Evolutionary conservation across 1,140 invertebrate species (phyloP).

Genomic region (Hydropsyche tenuis): DNA sequence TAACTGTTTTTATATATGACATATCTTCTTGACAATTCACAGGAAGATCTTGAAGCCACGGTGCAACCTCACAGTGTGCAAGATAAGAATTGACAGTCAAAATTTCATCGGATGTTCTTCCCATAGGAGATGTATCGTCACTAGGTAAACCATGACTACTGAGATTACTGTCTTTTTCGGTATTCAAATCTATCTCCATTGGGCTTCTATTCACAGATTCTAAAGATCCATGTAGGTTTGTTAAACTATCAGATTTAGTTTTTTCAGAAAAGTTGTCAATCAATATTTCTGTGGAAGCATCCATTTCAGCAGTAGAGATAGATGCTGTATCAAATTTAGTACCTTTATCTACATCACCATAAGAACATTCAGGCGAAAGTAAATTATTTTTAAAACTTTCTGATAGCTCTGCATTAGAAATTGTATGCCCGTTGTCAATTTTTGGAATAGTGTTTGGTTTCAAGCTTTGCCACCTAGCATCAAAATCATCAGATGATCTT

Average conservation of each 20-base stretch:
- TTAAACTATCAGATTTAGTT: slow-evolving; percentile 62
- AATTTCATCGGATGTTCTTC: neutral
- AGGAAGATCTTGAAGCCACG: slow-evolving; percentile 66
- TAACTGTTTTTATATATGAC: slow-evolving; percentile 67
- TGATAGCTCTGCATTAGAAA: slow-evolving; percentile 48
- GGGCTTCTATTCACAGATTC: slow-evolving; percentile 63
- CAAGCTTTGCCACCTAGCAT: slow-evolving; percentile 70
- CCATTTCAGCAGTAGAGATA: slow-evolving; percentile 24
- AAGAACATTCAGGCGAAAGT: slow-evolving; percentile 48
- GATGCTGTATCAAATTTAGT: slow-evolving; percentile 50
- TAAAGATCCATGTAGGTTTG: slow-evolving; percentile 67
- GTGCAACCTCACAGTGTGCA: slow-evolving; percentile 59
- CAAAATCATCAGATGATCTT: slow-evolving; percentile 67
- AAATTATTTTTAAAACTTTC: slow-evolving; percentile 53
- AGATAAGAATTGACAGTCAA: slow-evolving; percentile 28
- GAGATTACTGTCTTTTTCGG: neutral
- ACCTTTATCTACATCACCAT: slow-evolving; percentile 51
- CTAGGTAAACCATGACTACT: neutral
- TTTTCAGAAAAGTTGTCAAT: slow-evolving; percentile 56
- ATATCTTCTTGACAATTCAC: slow-evolving; percentile 63
- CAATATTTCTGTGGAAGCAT: slow-evolving; percentile 53
- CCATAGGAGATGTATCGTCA: neutral
- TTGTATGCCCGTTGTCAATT: slow-evolving; percentile 58
- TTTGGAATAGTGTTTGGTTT: slow-evolving; percentile 69
- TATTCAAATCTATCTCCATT: slow-evolving; percentile 39